These are phyloP conservation scores for Ichneumoninae sp. DNA, from an alignment of 2,888 invertebrate species.

Conservation along the genomic window DNA sequence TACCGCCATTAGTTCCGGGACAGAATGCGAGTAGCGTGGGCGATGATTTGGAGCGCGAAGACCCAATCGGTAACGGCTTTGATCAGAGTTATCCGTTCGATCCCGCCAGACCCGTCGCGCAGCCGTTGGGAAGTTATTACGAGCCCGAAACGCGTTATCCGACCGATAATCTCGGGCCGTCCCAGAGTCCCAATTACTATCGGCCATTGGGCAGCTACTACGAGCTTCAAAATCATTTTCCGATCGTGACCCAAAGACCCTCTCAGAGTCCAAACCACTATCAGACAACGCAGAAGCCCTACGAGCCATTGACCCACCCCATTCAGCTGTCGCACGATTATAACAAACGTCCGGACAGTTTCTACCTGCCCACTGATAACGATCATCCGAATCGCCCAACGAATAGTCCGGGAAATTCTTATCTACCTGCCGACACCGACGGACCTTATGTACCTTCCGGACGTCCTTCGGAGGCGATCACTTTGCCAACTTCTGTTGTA, in stretches of 20 bases:
- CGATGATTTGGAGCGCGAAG: slow-evolving; percentile 53
- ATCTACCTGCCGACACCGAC: not conserved
- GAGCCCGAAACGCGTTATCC: not conserved
- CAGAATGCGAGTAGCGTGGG: slow-evolving; percentile 66
- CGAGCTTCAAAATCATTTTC: not conserved
- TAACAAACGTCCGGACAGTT: slow-evolving; percentile 1
- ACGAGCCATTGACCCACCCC: not conserved
- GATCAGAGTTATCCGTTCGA: slow-evolving; percentile 72
- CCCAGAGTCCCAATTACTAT: slow-evolving; percentile 1
- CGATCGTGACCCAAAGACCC: not conserved
- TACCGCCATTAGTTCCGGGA: slow-evolving; percentile 72
- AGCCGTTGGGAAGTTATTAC: slow-evolving; percentile 30
- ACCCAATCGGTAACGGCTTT: slow-evolving; percentile 66
- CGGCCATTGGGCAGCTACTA: not conserved
- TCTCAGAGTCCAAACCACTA: not conserved
- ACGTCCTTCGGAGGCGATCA: slow-evolving; percentile 53
- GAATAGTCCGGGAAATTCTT: slow-evolving; percentile 9
- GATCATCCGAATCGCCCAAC: slow-evolving; percentile 17
- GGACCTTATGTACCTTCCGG: not conserved
- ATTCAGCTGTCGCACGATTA: slow-evolving; percentile 32
- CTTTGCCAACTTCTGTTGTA: slow-evolving; percentile 58
- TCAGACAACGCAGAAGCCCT: slow-evolving; percentile 6
- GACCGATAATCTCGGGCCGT: not conserved
- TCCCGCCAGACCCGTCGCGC: slow-evolving; percentile 69
- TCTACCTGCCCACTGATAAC: not conserved